Base-by-base conservation (phyloP, 2,113 vertebrate genomes). In the Saccopteryx leptura region DNA sequence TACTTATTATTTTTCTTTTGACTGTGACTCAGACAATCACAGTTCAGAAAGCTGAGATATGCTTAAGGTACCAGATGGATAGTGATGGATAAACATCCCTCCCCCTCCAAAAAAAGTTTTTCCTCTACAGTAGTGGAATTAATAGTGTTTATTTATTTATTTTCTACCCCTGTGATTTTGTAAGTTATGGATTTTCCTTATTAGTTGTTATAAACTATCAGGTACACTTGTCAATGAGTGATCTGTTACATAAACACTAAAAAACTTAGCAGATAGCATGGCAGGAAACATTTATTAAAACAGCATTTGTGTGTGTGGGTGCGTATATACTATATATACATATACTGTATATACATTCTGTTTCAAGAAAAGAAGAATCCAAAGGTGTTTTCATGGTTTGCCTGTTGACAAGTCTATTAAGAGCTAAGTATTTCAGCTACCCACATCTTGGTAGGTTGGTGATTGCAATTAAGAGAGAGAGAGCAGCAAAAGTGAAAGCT, bases 241-340 rank as follows among this genome's bases (percentile, higher is more conserved):
- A 92, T 31, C 86, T 93, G 52, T 79, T 93, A 86, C 19, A 68
- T 71, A 26, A 90, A 80, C 13, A 69, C 23, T 93, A 74, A 80
- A 79, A 95, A 81, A 83, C 87, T 63, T 60, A 75, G 24, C 50
- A 96, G 68, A 76, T 52, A 88, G n/a, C 68, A 81, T 88, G 60
- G 83, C 71, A 86, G 46, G 50, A 94, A 96, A 80, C 56, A 90
- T 90, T 95, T 95, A 95, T 94, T 96, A 66, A 89, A 91, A 87
- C n/a, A 80, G 15, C 13, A 66, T 68, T 39, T 39, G 39, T 39
- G 39, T 39, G 39, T 39, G 3, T 39, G 39, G 39, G 39, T 39
- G 39, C 39, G 39, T 52, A 9, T 74, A 56, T 92, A 65, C 61
- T 39, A 61, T 23, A 61, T 23, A 61, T 8, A 61, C 8, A 61